Evolutionary conservation across 2,888 invertebrate species (phyloP).

Genomic region (Andrena trimmerana): DNA sequence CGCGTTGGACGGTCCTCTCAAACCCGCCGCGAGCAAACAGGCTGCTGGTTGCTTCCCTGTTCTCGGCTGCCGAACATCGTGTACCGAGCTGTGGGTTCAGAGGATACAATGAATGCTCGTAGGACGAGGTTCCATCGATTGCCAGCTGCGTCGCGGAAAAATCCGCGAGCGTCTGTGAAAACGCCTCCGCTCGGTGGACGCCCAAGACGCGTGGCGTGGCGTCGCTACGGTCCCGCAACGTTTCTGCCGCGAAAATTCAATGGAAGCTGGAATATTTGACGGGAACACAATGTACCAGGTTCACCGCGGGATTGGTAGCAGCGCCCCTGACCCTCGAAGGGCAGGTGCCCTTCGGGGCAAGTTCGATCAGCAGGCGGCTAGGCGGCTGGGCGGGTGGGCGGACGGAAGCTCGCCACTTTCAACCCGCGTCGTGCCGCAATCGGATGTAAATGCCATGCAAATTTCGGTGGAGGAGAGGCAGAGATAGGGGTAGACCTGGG

Average conservation of each 20-base stretch:
- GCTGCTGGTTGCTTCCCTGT: not conserved
- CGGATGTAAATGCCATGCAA: constrained; percentile 82
- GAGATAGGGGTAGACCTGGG: constrained; percentile 55
- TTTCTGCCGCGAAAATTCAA: not conserved
- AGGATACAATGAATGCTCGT: constrained; percentile 47
- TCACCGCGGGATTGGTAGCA: constrained; percentile 15
- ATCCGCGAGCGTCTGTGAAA: constrained; percentile 38
- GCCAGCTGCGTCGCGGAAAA: constrained; percentile 7
- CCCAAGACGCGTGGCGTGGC: constrained; percentile 6
- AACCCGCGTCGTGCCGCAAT: constrained; percentile 75
- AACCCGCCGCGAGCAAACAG: not conserved
- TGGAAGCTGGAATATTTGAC: not conserved
- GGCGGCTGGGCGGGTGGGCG: constrained; percentile 9
- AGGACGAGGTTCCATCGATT: constrained; percentile 34
- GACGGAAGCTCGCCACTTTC: constrained; percentile 71
- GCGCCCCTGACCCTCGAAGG: constrained; percentile 53
- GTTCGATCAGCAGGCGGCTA: constrained; percentile 34
- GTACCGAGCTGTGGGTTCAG: not conserved
- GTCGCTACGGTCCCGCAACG: not conserved
- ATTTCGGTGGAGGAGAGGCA: constrained; percentile 70
- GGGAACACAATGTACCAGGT: not conserved
- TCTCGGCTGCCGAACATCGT: not conserved
- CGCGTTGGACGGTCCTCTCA: not conserved
- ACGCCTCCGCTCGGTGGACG: constrained; percentile 8
- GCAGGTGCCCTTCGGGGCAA: constrained; percentile 44